These are phyloP conservation scores for Lordiphosa stackelbergi DNA, from an alignment of 1,140 invertebrate genomes.

Conservation along the genomic window DNA sequence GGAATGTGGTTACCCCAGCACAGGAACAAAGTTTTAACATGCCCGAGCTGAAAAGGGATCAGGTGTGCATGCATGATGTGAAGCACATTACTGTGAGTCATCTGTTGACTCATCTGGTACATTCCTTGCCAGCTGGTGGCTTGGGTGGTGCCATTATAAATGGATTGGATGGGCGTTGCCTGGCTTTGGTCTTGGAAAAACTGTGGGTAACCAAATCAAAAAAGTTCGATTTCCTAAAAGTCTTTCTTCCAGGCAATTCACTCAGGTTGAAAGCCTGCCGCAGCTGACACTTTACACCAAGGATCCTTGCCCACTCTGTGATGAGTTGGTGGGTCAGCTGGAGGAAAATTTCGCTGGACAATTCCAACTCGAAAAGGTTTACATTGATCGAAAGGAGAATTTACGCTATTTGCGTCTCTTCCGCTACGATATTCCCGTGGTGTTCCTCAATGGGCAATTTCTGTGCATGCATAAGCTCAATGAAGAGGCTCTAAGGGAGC, in stretches of 20 bases:
- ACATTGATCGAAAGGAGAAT: slow-evolving; percentile 86
- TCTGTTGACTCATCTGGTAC: slow-evolving; percentile 92
- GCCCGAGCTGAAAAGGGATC: slow-evolving; percentile 93
- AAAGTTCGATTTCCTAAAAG: neutral
- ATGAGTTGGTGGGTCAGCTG: slow-evolving; percentile 85
- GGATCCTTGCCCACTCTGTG: slow-evolving; percentile 88
- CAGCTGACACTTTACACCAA: slow-evolving; percentile 89
- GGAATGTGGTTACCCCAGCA: slow-evolving; percentile 62
- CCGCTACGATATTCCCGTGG: slow-evolving; percentile 90
- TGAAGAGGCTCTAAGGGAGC: slow-evolving; percentile 78
- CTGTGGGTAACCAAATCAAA: slow-evolving; percentile 31
- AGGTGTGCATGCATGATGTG: slow-evolving; percentile 94
- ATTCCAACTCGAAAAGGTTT: slow-evolving; percentile 84
- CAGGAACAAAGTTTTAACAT: slow-evolving; percentile 80
- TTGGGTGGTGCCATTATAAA: slow-evolving; percentile 86
- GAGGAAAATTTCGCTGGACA: slow-evolving; percentile 79
- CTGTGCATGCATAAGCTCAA: slow-evolving; percentile 90
- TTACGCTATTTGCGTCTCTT: slow-evolving; percentile 86
- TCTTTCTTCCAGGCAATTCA: too few species aligned
- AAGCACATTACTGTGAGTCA: slow-evolving; percentile 98
- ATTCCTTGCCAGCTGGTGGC: slow-evolving; percentile 91
- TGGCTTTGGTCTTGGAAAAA: slow-evolving; percentile 45
- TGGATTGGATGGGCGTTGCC: slow-evolving; percentile 12
- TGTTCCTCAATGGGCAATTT: slow-evolving; percentile 89
- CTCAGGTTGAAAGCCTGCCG: slow-evolving; percentile 53